Conservation (phyloP, 2,797 vertebrate genomes). For the Squalus acanthias region DNA sequence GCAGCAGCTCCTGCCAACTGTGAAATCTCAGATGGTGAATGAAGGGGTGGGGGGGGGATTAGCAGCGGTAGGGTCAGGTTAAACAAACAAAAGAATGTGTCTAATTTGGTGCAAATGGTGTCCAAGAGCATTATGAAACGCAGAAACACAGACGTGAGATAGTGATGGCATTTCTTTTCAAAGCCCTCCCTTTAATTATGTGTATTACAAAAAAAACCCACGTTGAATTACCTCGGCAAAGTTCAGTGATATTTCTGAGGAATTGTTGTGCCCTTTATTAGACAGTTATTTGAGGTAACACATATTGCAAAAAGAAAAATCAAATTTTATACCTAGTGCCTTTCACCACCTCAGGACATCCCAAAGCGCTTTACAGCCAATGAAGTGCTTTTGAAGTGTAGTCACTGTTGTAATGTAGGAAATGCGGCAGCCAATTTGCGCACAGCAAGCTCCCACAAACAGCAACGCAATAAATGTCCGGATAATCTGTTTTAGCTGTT, state of each 20-base stretch:
- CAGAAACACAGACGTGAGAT: background rate
- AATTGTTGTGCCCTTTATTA: background rate
- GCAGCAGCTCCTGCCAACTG: background rate
- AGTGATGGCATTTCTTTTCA: background rate
- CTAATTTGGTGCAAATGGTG: background rate
- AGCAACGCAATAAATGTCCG: no score
- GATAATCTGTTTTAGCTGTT: background rate
- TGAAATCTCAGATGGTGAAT: background rate
- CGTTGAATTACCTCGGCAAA: background rate
- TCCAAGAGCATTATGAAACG: background rate
- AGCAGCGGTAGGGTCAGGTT: background rate
- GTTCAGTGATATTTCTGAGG: background rate
- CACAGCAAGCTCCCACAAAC: background rate
- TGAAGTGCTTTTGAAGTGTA: background rate
- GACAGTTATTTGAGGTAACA: background rate
- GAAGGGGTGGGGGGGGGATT: background rate
- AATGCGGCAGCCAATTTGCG: background rate
- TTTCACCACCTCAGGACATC: background rate
- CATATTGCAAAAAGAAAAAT: background rate
- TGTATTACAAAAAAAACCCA: background rate
- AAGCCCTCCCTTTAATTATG: background rate
- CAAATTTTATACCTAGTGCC: no score
- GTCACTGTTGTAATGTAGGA: background rate
- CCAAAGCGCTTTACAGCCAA: background rate
- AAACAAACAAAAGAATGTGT: background rate